Evolutionary conservation across 2,797 vertebrate species (phyloP).

Genomic region (Halcyon leucocephala): DNA sequence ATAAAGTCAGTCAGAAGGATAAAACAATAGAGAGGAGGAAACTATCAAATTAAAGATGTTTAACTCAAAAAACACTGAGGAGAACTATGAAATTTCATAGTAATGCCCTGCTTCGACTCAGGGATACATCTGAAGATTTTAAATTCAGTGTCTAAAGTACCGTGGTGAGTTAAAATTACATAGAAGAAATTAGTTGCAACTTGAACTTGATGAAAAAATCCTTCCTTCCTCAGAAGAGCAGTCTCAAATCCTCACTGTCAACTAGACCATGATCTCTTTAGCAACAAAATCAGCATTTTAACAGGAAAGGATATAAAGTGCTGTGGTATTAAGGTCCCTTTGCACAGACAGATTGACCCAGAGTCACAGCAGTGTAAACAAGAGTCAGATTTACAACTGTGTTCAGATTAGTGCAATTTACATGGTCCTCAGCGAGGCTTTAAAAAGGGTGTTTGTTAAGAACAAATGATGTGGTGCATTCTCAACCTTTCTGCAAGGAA

Average conservation of each 20-base stretch:
- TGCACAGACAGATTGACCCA: neutral
- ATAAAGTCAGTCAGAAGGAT: neutral
- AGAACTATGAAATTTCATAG: neutral
- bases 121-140: neutral
- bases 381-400: neutral
- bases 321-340: neutral
- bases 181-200: neutral
- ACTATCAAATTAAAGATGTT: neutral
- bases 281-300: neutral
- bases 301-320: neutral
- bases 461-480: neutral
- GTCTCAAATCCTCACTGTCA: neutral
- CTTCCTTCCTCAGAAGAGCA: neutral
- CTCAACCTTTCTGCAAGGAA: neutral
- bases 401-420: neutral
- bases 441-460: neutral
- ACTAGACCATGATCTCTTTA: neutral
- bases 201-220: neutral
- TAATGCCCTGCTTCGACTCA: neutral
- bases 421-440: neutral
- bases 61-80: neutral
- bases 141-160: neutral
- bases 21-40: neutral
- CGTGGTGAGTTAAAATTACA: neutral
- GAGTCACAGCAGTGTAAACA: neutral